These are phyloP conservation scores for Sciurus niger DNA, from an alignment of 2,113 vertebrate species.

Conservation along the genomic window DNA sequence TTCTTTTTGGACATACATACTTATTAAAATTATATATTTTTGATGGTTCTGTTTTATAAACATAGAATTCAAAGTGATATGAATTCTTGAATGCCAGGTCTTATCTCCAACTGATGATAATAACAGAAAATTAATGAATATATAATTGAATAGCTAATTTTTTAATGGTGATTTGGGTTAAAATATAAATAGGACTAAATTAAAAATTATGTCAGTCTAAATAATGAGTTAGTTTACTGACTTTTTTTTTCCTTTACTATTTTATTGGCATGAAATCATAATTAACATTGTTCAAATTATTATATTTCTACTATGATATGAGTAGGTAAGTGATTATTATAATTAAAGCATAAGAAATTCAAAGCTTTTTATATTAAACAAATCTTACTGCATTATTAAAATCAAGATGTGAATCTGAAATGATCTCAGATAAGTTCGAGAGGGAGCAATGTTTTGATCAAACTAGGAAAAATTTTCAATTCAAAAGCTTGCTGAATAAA, in stretches of 20 bases:
- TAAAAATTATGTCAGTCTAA: slow-evolving; percentile 18
- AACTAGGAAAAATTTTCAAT: neutral
- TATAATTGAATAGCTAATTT: neutral
- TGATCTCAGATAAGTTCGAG: neutral
- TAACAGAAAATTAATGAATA: slow-evolving; percentile 25
- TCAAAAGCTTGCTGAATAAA: neutral
- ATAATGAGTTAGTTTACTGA: slow-evolving; percentile 34
- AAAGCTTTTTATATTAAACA: slow-evolving; percentile 26
- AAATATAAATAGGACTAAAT: slow-evolving; percentile 59
- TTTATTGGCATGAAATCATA: slow-evolving; percentile 36
- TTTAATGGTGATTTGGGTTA: slow-evolving; percentile 9
- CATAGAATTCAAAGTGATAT: neutral
- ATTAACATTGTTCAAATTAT: neutral
- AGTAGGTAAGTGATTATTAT: slow-evolving; percentile 14
- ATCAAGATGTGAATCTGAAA: slow-evolving; percentile 29
- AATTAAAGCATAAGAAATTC: slow-evolving; percentile 49
- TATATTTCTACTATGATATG: slow-evolving; percentile 36
- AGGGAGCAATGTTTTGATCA: neutral
- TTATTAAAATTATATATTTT: slow-evolving; percentile 5
- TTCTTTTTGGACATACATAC: neutral
- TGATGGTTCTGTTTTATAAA: neutral
- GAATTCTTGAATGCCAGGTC: neutral
- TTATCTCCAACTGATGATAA: slow-evolving; percentile 3
- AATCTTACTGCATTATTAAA: slow-evolving; percentile 9
- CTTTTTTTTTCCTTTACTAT: slow-evolving; percentile 43